A percentile compares a stretch with the other conserved stretches of the same genome.
phyloP scores from a whole-genome alignment of 2,888 invertebrate genomes.

The Caenorhabditis sp. region DNA sequence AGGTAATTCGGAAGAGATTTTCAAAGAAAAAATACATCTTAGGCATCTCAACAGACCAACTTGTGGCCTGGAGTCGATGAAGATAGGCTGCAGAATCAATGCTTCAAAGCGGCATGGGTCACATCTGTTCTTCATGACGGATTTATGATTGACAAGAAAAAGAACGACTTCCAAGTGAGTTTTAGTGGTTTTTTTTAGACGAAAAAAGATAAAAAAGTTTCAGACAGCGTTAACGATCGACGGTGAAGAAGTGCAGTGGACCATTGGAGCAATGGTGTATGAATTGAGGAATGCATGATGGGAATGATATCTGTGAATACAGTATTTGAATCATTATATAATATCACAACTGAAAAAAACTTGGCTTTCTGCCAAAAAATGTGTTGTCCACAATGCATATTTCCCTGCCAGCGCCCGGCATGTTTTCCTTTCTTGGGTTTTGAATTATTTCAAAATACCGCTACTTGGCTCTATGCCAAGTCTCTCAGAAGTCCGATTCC shows the following conservation, averaged over 20 bases:
- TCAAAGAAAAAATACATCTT: neutral
- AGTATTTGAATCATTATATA: no score
- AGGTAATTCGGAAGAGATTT: conserved; percentile 56
- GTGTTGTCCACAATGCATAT: no score
- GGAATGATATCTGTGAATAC: no score
- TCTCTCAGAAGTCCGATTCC: no score
- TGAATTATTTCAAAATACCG: no score
- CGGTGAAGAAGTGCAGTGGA: conserved; percentile 85
- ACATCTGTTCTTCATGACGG: conserved; percentile 85
- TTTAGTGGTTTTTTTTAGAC: neutral
- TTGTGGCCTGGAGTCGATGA: conserved; percentile 77
- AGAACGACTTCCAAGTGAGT: conserved; percentile 75
- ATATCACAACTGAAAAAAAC: no score
- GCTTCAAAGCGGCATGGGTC: conserved; percentile 86
- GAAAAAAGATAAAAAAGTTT: conserved; percentile 5
- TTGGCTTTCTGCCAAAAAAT: no score
- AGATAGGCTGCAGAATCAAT: conserved; percentile 83
- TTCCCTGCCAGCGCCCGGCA: no score
- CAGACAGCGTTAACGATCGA: conserved; percentile 75
- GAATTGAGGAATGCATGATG: neutral
- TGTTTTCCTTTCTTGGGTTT: no score
- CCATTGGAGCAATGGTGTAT: conserved; percentile 85
- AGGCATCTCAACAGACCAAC: conserved; percentile 46
- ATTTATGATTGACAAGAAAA: conserved; percentile 84
- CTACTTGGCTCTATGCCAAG: no score